These are phyloP conservation scores for Caenorhabditis imperialis DNA, from an alignment of 2,888 invertebrate genomes.

Conservation along the genomic window DNA sequence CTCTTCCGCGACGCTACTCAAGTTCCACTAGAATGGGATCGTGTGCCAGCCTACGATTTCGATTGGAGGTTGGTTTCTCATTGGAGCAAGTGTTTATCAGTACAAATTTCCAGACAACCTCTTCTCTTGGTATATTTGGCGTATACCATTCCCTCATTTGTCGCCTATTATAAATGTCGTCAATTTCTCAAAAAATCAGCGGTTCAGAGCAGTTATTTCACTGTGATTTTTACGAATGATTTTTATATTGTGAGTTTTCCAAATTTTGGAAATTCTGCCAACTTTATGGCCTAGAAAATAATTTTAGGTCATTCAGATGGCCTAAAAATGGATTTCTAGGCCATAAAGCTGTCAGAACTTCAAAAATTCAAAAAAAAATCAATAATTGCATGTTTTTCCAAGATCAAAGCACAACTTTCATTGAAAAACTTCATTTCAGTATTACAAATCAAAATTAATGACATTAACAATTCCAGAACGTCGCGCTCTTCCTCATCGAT, in stretches of 20 bases:
- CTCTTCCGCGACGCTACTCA: neutral
- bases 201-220: constrained; percentile 19
- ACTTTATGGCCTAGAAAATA: too few species aligned
- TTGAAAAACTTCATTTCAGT: neutral
- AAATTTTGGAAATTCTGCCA: too few species aligned
- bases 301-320: too few species aligned
- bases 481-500: constrained; percentile 35
- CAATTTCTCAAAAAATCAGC: constrained; percentile 7
- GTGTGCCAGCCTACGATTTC: constrained; percentile 7
- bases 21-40: neutral
- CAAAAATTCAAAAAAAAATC: too few species aligned
- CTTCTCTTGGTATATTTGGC: constrained; percentile 24
- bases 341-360: too few species aligned
- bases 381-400: neutral
- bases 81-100: neutral
- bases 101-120: constrained; percentile 29
- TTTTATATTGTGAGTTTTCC: constrained; percentile 31
- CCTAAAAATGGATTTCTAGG: too few species aligned
- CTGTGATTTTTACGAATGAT: constrained; percentile 36
- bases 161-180: constrained; percentile 37
- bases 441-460: neutral
- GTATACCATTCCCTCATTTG: constrained; percentile 39
- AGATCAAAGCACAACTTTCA: neutral
- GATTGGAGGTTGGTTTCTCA: constrained; percentile 14
- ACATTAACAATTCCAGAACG: constrained; percentile 22